Base-by-base conservation (phyloP, 2,113 vertebrate genomes). In the Etheostoma cragini region DNA sequence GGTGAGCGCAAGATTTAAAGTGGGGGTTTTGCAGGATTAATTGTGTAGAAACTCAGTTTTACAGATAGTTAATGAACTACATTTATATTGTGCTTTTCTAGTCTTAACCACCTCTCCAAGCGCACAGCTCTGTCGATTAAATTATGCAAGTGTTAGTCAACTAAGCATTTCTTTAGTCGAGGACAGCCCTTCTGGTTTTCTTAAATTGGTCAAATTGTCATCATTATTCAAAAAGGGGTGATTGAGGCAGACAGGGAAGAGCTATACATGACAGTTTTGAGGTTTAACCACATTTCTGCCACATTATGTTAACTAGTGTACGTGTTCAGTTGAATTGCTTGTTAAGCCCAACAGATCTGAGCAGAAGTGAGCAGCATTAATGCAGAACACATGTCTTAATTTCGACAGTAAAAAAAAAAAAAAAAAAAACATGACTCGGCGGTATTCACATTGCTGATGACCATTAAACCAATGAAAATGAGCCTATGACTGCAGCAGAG, bases 341-440 rank as follows among this genome's bases (percentile, higher is more conserved):
- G 60, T 89, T 80, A 74, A 68, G 24, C 53, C 82, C 74, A 57
- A 52, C 3, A 49, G 30, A 49, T 2, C 11, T 7, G 47, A 70
- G 52, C 67, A 63, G 70, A 80, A 22, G 53, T 57, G 68, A 83
- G 78, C 50, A 61, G 26, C 68, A 46, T 53, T 61, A 84, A 82
- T 45, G 26, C 17, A 69, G 11, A 80, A 74, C 33, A 60, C 61
- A 42, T 17, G 24, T 75, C 4, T 53, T 38, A 38, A 52, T 35
- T 74, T 65, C 22, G 5, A 80, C 56, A 11, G 26, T 14, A 57
- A 30, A n/a, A 61, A 63, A 50, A 46, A 72, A n/a, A n/a, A n/a
- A n/a, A n/a, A n/a, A n/a, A n/a, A 77, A 66, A 69, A 72, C 14
- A 83, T 16, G 74, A 69, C 81, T 84, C 89, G 91, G 92, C 88